phyloP scores from a whole-genome alignment of 2,888 invertebrate genomes.

The Eueremaeus valkanovi region DNA sequence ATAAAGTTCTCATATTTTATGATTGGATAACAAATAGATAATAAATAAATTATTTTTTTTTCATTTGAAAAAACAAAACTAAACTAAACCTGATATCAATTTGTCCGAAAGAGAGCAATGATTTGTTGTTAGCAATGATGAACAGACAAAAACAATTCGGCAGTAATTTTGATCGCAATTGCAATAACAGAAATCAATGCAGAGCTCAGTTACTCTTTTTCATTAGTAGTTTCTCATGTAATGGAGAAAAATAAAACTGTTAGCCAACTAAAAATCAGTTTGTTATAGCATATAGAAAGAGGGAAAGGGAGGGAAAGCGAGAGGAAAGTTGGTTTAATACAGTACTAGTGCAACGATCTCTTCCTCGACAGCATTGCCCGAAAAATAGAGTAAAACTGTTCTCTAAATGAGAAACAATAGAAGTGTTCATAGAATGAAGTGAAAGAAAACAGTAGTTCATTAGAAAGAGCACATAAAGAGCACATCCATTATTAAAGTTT shows the following conservation, averaged over 20 bases:
- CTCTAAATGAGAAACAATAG: constrained; percentile 14
- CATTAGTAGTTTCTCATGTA: constrained; percentile 11
- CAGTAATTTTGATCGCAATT: neutral
- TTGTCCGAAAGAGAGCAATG: neutral
- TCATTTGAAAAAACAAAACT: no score
- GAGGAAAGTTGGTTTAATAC: neutral
- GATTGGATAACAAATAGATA: no score
- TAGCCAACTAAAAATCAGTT: constrained; percentile 6
- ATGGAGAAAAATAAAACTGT: constrained; percentile 3
- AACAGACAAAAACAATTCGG: constrained; percentile 19
- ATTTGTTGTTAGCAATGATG: constrained; percentile 20
- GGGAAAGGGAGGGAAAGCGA: neutral
- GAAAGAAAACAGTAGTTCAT: neutral
- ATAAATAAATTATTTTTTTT: no score
- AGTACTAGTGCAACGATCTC: neutral
- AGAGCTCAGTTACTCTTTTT: neutral
- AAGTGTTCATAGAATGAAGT: neutral
- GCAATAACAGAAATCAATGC: constrained; percentile 16
- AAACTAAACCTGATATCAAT: no score
- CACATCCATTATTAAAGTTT: constrained; percentile 9
- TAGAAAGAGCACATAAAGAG: constrained; percentile 1
- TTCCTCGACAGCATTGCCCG: neutral
- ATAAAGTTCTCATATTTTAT: no score
- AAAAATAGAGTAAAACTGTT: neutral
- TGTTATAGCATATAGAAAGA: neutral